Evolutionary conservation across 1,140 invertebrate species (phyloP).

Genomic region (Eueides isabella): DNA sequence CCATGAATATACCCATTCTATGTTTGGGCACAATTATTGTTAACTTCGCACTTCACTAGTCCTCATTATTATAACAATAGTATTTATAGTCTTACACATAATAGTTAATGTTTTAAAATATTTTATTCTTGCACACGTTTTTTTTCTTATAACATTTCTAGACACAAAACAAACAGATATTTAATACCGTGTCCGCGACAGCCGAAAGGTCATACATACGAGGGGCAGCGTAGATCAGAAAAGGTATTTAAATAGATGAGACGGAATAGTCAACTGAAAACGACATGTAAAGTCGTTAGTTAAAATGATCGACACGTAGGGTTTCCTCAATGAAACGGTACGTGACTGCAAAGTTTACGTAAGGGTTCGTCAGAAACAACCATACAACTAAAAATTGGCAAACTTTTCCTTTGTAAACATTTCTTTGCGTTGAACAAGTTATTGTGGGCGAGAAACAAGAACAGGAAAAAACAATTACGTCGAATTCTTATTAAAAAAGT

Average conservation of each 20-base stretch:
- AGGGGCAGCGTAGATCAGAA: not conserved
- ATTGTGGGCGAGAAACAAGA: not conserved
- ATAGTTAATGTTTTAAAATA: constrained; percentile 6
- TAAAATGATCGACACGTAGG: constrained; percentile 1
- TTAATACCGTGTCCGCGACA: not conserved
- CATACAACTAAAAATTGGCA: not conserved
- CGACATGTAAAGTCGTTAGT: not conserved
- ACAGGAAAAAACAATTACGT: not conserved
- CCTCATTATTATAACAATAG: constrained; percentile 47
- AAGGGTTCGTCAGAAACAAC: not conserved
- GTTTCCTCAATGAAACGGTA: constrained; percentile 31
- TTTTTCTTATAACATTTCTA: constrained; percentile 13
- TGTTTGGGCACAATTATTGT: constrained; percentile 48
- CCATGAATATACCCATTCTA: constrained; percentile 79
- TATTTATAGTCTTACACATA: constrained; percentile 15
- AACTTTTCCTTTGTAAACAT: not conserved
- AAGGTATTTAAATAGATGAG: not conserved
- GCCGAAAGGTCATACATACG: not conserved
- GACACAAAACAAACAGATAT: not conserved
- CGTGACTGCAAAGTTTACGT: constrained; percentile 4
- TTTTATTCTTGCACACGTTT: not conserved
- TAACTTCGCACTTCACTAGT: constrained; percentile 54
- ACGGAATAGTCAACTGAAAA: constrained; percentile 1
- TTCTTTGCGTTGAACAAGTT: not conserved
- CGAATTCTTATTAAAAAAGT: not conserved